Evolutionary conservation across 2,113 vertebrate genomes (phyloP), one percentile per base, ranked within the genome.

Genomic region (Stercorarius parasiticus): DNA sequence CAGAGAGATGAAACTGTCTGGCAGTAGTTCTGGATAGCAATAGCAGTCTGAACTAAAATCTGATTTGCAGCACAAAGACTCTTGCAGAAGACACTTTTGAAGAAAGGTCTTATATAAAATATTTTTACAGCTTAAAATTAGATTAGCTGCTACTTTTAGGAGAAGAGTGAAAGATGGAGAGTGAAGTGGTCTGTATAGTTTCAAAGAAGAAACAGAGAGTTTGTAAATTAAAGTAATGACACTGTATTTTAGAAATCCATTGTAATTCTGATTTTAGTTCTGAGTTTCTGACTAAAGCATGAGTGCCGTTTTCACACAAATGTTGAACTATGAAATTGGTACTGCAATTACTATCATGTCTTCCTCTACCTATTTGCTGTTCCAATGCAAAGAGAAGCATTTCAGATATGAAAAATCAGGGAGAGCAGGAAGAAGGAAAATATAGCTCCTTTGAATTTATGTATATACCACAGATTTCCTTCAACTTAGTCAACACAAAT

Each of bases 91-190:
- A 65, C 6, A 19, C 2, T n/a, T 87, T 80, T 71, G n/a, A 88
- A 80, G 32, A 67, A 88, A 64, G 0, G 0, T 5, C 10, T 55
- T 65, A n/a, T 1, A 3, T 20, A 55, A 73, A 77, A 67, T 72
- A 42, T 53, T 83, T 89, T 80, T 91, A 53, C 15, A 40, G 27
- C 36, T 82, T 81, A 25, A 84, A 56, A 47, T 47, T 21, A 47
- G 9, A 61, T 84, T 69, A 47, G 15, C 6, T 82, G 36, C 25
- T 84, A 7, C 56, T 90, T 84, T 91, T 73, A 47, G 27, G 17
- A 89, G 19, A 5, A 42, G 27, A 85, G 42, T 58, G 30, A 76
- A 88, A 91, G 15, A 42, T 32, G 4, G 40, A 89, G 11, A 87
- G 1, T 61, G 45, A 95, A 90, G 15, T 52, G 5, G 15, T 65